phyloP scores from a whole-genome alignment of 2,113 vertebrate species.

The Cettia cetti region DNA sequence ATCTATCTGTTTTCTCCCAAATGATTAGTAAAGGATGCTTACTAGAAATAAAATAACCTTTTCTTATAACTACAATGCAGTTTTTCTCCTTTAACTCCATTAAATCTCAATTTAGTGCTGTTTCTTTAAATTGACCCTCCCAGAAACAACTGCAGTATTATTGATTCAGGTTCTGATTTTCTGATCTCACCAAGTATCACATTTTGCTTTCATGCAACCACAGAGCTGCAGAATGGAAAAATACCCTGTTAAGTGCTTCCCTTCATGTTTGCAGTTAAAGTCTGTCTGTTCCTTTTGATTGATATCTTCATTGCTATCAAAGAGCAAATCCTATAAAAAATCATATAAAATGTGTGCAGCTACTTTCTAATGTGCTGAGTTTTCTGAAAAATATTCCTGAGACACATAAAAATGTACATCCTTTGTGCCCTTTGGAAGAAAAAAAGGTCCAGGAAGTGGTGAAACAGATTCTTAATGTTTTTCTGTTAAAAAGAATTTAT shows the following conservation, averaged over 20 bases:
- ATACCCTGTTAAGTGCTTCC: conserved; percentile 30
- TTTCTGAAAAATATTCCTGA: not conserved
- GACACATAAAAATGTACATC: not conserved
- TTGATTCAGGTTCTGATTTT: conserved; percentile 59
- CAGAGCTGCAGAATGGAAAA: conserved; percentile 40
- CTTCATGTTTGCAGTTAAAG: conserved; percentile 1
- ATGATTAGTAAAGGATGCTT: not conserved
- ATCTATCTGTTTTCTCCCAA: not conserved
- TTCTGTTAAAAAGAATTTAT: not conserved
- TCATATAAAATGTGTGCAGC: not conserved
- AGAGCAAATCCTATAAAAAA: not conserved
- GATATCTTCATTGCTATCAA: conserved; percentile 9
- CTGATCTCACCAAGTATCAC: conserved; percentile 64
- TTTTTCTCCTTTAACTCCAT: not conserved
- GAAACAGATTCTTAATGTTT: not conserved
- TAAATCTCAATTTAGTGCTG: not conserved
- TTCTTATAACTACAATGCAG: not conserved
- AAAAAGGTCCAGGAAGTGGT: not conserved
- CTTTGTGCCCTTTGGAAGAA: not conserved
- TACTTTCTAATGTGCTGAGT: not conserved
- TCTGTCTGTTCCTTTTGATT: conserved; percentile 13
- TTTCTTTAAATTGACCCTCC: conserved; percentile 29
- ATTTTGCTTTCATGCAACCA: conserved; percentile 60
- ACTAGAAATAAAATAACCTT: not conserved
- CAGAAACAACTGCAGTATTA: conserved; percentile 41